phyloP scores from a whole-genome alignment of 2,797 vertebrate species.

The Lutjanus argentimaculatus region DNA sequence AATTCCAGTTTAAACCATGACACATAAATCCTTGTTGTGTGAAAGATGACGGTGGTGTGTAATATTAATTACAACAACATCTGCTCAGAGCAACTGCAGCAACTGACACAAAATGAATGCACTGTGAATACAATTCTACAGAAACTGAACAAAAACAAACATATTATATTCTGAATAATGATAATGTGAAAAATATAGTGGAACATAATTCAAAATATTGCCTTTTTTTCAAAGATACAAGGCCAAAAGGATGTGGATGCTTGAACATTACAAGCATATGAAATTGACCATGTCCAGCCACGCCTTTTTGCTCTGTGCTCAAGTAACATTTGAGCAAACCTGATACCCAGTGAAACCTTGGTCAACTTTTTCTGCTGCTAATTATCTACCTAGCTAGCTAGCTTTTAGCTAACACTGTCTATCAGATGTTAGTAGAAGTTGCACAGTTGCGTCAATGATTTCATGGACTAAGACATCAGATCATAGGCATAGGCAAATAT shows the following conservation, averaged over 20 bases:
- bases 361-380: too few species aligned
- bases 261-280: background rate
- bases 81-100: conserved; percentile 47
- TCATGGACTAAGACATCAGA: too few species aligned
- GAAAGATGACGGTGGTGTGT: conserved; percentile 38
- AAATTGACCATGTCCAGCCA: too few species aligned
- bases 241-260: background rate
- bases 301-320: too few species aligned
- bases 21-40: conserved; percentile 44
- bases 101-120: conserved; percentile 32
- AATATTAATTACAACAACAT: conserved; percentile 61
- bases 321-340: too few species aligned
- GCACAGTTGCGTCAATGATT: too few species aligned
- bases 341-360: too few species aligned
- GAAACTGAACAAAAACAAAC: conserved; percentile 4
- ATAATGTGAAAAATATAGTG: background rate
- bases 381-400: too few species aligned
- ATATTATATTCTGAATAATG: conserved; percentile 11
- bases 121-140: conserved; percentile 2
- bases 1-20: conserved; percentile 42
- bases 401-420: too few species aligned
- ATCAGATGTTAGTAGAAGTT: too few species aligned
- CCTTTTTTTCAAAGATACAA: background rate
- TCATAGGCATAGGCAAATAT: too few species aligned
- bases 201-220: background rate